Percentiles rank a stretch among this genome's conserved stretches.
Evolutionary conservation across 2,888 invertebrate genomes (phyloP).

Genomic region (Myopa tessellatipennis): DNA sequence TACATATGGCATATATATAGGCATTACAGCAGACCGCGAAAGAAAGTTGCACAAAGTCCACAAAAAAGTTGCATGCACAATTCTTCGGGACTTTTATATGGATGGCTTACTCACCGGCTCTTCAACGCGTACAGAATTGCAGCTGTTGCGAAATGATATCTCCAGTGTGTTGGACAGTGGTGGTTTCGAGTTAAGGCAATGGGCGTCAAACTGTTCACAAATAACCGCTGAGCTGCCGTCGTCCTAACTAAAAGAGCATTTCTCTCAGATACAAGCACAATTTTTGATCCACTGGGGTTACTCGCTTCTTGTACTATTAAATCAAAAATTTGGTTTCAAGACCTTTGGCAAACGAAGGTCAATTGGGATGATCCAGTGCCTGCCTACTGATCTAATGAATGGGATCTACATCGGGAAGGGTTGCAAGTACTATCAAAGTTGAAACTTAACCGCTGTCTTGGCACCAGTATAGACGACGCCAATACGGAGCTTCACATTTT

Average conservation of each 20-base stretch:
- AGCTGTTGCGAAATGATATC: slow-evolving; percentile 72
- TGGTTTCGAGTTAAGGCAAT: slow-evolving; percentile 22
- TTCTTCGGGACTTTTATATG: not conserved
- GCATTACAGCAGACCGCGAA: slow-evolving; percentile 39
- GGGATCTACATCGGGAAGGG: not conserved
- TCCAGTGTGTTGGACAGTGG: slow-evolving; percentile 10
- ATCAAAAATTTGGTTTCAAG: slow-evolving; percentile 15
- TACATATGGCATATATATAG: slow-evolving; percentile 31
- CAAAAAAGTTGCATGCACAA: not conserved
- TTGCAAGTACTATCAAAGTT: not conserved
- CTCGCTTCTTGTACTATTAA: not conserved
- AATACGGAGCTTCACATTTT: slow-evolving; percentile 7
- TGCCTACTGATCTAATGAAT: not conserved
- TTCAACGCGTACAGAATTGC: slow-evolving; percentile 82
- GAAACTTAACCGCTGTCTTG: not conserved
- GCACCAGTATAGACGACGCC: not conserved
- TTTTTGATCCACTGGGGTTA: not conserved
- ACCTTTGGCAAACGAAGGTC: not conserved
- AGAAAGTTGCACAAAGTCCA: not conserved
- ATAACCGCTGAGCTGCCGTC: not conserved
- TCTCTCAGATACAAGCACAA: not conserved
- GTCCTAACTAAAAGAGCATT: slow-evolving; percentile 3
- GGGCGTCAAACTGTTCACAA: slow-evolving; percentile 15
- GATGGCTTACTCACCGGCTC: slow-evolving; percentile 13
- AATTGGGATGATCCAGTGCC: not conserved